Evolutionary conservation across 2,113 vertebrate genomes (phyloP), one percentile per base, ranked within the genome.

Genomic region (Pseudonaja textilis): DNA sequence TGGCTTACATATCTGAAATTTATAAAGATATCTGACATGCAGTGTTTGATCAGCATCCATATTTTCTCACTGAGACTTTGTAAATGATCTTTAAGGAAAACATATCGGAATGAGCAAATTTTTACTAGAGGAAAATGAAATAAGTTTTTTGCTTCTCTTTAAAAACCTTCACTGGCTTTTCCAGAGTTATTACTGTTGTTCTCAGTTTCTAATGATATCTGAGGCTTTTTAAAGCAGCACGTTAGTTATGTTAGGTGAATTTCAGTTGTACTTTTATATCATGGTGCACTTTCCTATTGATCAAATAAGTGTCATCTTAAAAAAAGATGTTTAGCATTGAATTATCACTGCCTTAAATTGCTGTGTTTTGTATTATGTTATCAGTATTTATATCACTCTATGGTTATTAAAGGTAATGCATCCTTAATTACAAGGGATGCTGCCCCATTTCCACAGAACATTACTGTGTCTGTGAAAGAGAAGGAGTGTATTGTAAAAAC

Each of bases 321-420:
- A 94, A 94, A 92, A 93, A 93, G 52, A 93, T 95, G 89, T 95
- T 95, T 96, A 97, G 96, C 95, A 96, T 95, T 96, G 94, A 96
- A 95, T 95, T 94, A 93, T 90, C 93, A 94, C 97, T 97, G 98
- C 98, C 98, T 98, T 98, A 98, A 96, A 95, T 96, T 97, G 94
- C 34, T 95, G 93, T 96, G 93, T 94, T 96, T 96, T 95, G 94
- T 97, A 59, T 9, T 85, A 96, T 96, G 95, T 94, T 93, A 93
- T 95, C 96, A 96, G 96, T 96, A 95, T 97, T 97, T 96, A 96
- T 96, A 93, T 96, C 96, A 98, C 97, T 97, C 95, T 95, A 94
- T 95, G 93, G 94, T 95, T 97, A 96, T 95, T 93, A 92, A 92
- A 92, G 16, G 22, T 69, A 52, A 52, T 89, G 61, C 22, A 39